Evolutionary conservation across 2,888 invertebrate genomes (phyloP), one percentile per base, ranked within the genome.

Genomic region (Leucania comma): DNA sequence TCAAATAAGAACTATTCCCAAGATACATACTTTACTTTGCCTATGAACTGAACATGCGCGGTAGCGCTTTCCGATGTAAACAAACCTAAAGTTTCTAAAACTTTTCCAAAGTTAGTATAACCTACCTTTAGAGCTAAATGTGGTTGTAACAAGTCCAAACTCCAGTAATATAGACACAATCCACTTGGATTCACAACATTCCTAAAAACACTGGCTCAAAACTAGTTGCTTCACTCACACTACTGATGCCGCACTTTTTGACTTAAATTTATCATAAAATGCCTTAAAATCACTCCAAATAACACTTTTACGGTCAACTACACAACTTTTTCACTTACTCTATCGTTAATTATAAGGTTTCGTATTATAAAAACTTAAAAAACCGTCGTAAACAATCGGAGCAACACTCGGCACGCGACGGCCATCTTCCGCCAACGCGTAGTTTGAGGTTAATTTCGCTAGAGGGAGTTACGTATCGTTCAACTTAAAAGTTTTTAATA

Each of bases 121-220:
- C 92, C 77, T 86, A 94, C 95, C 94, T 95, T 94, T 78, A 85
- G 78, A 84, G 80, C 84, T 80, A 80, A 84, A 90, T 83, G 87
- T 82, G 86, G 88, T 79, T 88, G 85, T 89, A 88, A 82, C 87
- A 88, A 90, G 87, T 88, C 86, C 88, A 89, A 91, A 89, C 88
- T 90, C 89, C 90, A 84, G 83, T 83, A 84, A 84, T 89, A 89
- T 86, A 91, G 88, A 89, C 91, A 93, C 90, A 92, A 94, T 93
- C 91, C 94, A 94, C 91, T 94, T 90, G 87, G 90, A 95, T 92
- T 93, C 95, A 95, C 94, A 94, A 93, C 95, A 95, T 95, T 95
- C 95, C 94, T 92, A 88, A 92, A 92, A 92, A 92, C 93, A 92
- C 94, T 90, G 90, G 90, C 90, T 92, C 89, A 89, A 93, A 94